phyloP scores from a whole-genome alignment of 2,113 vertebrate genomes.

The Sardina pilchardus region DNA sequence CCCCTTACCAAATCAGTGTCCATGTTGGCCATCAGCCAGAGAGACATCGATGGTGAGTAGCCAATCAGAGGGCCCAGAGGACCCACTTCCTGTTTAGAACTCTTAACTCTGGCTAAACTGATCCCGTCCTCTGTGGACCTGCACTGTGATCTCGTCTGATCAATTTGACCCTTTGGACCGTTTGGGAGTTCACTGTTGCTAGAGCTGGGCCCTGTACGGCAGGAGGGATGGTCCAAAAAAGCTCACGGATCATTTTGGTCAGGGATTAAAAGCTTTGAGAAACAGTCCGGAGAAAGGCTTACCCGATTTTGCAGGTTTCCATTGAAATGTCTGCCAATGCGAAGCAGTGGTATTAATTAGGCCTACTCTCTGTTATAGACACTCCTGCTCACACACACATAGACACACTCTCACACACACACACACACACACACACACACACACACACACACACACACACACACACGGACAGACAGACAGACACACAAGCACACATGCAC shows the following conservation, averaged over 20 bases:
- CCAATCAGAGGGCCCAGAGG: not conserved
- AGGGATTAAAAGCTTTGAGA: not conserved
- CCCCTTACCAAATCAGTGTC: constrained; percentile 93
- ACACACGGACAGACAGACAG: not conserved
- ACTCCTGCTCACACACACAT: too few relatives aligned
- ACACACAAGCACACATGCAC: too few relatives aligned
- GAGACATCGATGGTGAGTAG: constrained; percentile 86
- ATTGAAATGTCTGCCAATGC: too few relatives aligned
- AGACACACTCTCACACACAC: too few relatives aligned
- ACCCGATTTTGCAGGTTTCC: too few relatives aligned
- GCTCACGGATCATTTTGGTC: not conserved
- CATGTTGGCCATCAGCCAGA: constrained; percentile 87
- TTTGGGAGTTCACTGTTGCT: not conserved
- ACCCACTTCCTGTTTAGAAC: not conserved
- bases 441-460: not conserved
- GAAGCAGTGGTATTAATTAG: too few relatives aligned
- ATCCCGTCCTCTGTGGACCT: not conserved
- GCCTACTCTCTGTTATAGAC: too few relatives aligned
- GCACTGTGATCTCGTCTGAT: not conserved
- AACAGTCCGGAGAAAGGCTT: not conserved
- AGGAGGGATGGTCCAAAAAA: not conserved
- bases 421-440: too few relatives aligned
- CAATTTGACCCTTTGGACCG: not conserved
- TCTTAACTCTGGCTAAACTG: not conserved
- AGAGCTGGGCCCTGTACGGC: not conserved